These are phyloP conservation scores for Nipponacmea schrenckii DNA, from an alignment of 2,888 invertebrate species.

Conservation along the genomic window DNA sequence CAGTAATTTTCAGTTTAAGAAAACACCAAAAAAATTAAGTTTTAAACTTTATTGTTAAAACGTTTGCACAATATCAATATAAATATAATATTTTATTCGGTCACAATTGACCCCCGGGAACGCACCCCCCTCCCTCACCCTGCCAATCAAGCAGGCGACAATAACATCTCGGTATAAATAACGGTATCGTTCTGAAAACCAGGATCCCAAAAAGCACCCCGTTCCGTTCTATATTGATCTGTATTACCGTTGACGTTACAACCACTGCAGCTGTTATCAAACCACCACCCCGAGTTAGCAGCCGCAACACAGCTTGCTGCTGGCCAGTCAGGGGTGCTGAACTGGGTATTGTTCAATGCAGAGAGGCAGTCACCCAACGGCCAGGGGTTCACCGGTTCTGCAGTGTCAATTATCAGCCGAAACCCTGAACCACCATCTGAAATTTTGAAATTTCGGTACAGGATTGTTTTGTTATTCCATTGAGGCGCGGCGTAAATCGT, in stretches of 20 bases:
- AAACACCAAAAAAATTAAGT: too few relatives aligned
- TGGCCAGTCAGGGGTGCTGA: not conserved
- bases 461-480: not conserved
- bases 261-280: not conserved
- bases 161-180: not conserved
- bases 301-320: not conserved
- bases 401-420: not conserved
- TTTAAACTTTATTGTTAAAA: too few relatives aligned
- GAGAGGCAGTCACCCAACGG: not conserved
- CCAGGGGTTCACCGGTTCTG: not conserved
- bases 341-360: not conserved
- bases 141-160: not conserved
- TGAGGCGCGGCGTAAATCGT: not conserved
- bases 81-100: too few relatives aligned
- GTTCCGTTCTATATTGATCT: not conserved
- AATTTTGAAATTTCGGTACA: not conserved
- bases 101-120: too few relatives aligned
- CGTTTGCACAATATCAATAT: too few relatives aligned
- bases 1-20: too few relatives aligned
- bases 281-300: not conserved
- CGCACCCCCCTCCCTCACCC: too few relatives aligned
- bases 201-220: not conserved
- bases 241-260: not conserved
- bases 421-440: not conserved
- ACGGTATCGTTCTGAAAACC: not conserved